A percentile compares a stretch with the other conserved stretches of the same genome.
These are phyloP conservation scores for Schlechtendalia chinensis DNA, from an alignment of 1,140 invertebrate species.

Conservation along the genomic window DNA sequence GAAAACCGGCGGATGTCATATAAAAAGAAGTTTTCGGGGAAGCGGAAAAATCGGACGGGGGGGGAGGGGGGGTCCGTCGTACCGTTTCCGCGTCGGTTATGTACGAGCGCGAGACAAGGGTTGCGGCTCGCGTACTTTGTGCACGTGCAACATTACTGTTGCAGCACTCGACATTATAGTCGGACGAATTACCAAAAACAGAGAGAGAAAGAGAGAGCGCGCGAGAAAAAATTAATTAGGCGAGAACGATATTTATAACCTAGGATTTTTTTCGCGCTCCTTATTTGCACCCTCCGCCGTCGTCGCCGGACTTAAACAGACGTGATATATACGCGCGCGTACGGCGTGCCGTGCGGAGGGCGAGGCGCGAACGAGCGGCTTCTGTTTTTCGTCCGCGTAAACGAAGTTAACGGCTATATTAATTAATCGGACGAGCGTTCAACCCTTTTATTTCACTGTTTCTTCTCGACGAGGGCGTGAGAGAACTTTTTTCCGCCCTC, in stretches of 20 bases:
- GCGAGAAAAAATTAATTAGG: constrained; percentile 48
- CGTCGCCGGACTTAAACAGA: constrained; percentile 6
- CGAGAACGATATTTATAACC: constrained; percentile 42
- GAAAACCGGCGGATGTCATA: too few relatives aligned
- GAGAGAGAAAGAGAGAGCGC: too few relatives aligned
- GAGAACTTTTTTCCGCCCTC: not conserved
- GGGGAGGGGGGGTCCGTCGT: too few relatives aligned
- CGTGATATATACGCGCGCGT: not conserved
- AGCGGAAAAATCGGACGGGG: too few relatives aligned
- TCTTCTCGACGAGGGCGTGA: constrained; percentile 30
- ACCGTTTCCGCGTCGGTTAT: too few relatives aligned
- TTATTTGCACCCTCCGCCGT: not conserved
- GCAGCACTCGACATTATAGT: too few relatives aligned
- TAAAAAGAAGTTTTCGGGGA: too few relatives aligned
- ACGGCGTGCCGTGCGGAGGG: not conserved
- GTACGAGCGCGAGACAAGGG: too few relatives aligned
- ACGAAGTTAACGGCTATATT: constrained; percentile 47
- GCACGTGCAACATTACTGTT: not conserved
- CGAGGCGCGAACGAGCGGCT: not conserved
- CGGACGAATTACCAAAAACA: not conserved
- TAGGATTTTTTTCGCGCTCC: constrained; percentile 5
- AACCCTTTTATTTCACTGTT: constrained; percentile 43
- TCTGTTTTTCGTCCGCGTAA: constrained; percentile 32
- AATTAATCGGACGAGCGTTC: constrained; percentile 43
- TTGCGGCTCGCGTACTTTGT: not conserved